Evolutionary conservation across 2,888 invertebrate species (phyloP), one percentile per base, ranked within the genome.

Genomic region (Merodon equestris): DNA sequence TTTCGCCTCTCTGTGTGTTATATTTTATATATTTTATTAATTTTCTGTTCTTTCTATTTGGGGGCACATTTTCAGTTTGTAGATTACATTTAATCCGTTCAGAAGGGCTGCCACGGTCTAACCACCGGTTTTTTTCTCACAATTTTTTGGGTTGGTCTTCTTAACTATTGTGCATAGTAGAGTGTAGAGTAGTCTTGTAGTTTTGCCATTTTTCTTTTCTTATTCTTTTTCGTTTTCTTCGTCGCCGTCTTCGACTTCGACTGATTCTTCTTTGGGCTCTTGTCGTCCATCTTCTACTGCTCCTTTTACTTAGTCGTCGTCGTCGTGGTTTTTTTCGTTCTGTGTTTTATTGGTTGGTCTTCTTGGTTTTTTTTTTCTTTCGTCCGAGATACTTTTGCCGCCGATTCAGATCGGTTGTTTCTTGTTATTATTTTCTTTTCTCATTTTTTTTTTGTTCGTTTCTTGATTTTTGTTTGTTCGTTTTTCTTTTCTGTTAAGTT

Each of bases 11-110:
- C 74, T 70, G 79, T 79, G 79, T 79, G 74, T 74, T 74, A 70
- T 79, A 79, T 79, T 79, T 79, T 79, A 79, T 79, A 76, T 76
- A 76, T 76, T 76, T 76, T 76, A 76, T 76, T 79, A 79, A 79
- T 79, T 79, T 79, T 79, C 79, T 81, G 81, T 81, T 74, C 75
- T 75, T 75, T 81, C 81, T 81, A 81, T 81, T 81, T 81, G 81
- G 81, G 81, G 81, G 81, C 81, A 81, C 79, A 72, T 82, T 82
- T 74, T 83, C 82, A 85, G 85, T 85, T 85, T 84, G 84, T 84
- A 84, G 85, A 84, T 84, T 84, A 85, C 85, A 85, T 85, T 85
- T 85, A 85, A 85, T 84, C 85, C 85, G 85, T 85, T 85, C 85
- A 85, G 85, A 83, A 85, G 84, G 85, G 84, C 83, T 84, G 82